Percentiles rank a stretch among this genome's conserved stretches.
Evolutionary conservation across 2,888 invertebrate genomes (phyloP).

Genomic region (Chironomus tentans): DNA sequence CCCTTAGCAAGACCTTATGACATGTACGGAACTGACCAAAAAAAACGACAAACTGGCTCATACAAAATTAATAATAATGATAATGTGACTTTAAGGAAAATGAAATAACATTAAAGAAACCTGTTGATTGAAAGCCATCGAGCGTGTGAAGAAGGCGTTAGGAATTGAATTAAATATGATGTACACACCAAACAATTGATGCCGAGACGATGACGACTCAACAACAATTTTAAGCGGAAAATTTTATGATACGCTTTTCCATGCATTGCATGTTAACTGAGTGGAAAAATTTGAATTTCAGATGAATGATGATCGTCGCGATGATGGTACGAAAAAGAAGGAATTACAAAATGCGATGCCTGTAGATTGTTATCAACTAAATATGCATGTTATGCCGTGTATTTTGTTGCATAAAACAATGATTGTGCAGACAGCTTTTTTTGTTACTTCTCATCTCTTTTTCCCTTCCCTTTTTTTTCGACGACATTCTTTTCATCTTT

Average conservation of each 20-base stretch:
- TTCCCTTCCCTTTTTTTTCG: neutral
- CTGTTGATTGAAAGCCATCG: neutral
- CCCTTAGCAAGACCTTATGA: too few species aligned
- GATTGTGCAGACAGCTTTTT: neutral
- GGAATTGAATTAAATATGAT: neutral
- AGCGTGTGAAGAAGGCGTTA: constrained; percentile 2
- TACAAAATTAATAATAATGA: too few species aligned
- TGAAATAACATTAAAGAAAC: neutral
- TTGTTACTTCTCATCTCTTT: neutral
- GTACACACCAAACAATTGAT: too few species aligned
- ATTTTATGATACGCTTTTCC: constrained; percentile 1
- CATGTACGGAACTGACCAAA: too few species aligned
- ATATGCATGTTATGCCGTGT: constrained; percentile 4
- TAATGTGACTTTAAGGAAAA: neutral
- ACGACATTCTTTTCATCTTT: neutral
- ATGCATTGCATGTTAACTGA: neutral
- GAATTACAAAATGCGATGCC: neutral
- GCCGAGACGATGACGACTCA: too few species aligned
- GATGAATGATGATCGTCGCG: neutral
- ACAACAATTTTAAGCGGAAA: neutral
- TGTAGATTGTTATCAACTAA: constrained; percentile 1
- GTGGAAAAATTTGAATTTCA: neutral
- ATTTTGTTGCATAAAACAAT: neutral
- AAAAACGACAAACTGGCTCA: too few species aligned
- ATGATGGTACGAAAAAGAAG: neutral